phyloP scores from a whole-genome alignment of 2,113 vertebrate species.

The Bagarius yarrelli region DNA sequence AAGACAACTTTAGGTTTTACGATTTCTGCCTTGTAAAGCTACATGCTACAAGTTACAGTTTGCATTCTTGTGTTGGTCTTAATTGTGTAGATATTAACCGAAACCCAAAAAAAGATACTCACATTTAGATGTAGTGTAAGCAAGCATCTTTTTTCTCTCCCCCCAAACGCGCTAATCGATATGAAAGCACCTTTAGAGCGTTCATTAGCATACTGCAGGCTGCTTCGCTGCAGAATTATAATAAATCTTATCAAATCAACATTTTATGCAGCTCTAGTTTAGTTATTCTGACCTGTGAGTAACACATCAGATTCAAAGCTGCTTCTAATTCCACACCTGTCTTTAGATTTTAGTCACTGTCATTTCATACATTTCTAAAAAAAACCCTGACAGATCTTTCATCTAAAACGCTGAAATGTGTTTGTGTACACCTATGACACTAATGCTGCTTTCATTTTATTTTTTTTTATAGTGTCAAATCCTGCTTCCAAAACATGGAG shows the following conservation, averaged over 20 bases:
- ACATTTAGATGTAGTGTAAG: background rate
- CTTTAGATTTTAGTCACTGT: background rate
- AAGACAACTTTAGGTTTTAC: too few species aligned
- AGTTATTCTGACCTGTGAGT: background rate
- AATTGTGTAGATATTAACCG: background rate
- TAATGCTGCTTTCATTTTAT: background rate
- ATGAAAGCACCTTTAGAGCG: background rate
- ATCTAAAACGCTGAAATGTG: background rate
- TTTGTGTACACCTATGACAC: background rate
- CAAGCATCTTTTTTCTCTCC: background rate
- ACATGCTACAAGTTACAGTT: background rate
- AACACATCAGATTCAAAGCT: background rate
- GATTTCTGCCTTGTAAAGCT: background rate
- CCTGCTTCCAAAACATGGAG: slow-evolving; percentile 99
- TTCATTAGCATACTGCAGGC: background rate
- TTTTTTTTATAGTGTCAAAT: slow-evolving; percentile 84
- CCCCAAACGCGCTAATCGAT: background rate
- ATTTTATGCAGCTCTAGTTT: too few species aligned
- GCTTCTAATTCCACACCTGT: background rate
- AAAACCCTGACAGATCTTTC: background rate
- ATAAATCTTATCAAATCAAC: background rate
- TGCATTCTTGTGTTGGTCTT: background rate
- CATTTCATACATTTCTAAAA: background rate
- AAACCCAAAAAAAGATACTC: background rate
- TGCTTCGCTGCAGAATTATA: background rate